Evolutionary conservation across 2,113 vertebrate genomes (phyloP).

Genomic region (Pseudorectes ferrugineus): DNA sequence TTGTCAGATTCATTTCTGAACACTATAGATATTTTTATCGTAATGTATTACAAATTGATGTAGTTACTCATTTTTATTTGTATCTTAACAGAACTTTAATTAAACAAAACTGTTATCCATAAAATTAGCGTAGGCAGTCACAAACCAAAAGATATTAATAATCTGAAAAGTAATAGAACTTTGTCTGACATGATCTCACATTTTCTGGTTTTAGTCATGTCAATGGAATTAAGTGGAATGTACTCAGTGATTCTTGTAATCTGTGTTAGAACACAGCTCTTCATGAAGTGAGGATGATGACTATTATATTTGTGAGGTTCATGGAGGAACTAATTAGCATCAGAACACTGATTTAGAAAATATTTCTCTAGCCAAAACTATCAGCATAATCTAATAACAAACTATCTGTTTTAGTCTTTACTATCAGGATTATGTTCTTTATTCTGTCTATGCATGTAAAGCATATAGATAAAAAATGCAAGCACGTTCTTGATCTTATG

Average conservation of each 20-base stretch:
- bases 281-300: background rate
- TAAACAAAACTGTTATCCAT: background rate
- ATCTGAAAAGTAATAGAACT: background rate
- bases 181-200: background rate
- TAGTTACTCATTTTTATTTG: background rate
- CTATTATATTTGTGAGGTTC: background rate
- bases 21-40: background rate
- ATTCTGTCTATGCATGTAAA: background rate
- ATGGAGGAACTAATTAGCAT: background rate
- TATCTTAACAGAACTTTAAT: background rate
- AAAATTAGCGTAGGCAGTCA: background rate
- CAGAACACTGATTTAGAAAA: background rate
- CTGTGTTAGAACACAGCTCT: background rate
- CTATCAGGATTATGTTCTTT: background rate
- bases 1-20: background rate
- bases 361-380: background rate
- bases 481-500: background rate
- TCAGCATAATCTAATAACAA: background rate
- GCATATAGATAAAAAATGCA: background rate
- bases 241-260: background rate
- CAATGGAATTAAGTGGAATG: background rate
- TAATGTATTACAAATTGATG: background rate
- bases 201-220: background rate
- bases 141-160: background rate
- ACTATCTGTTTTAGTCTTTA: background rate